These are phyloP conservation scores for Lamprologus speciosus DNA, from an alignment of 2,113 vertebrate species.

Conservation along the genomic window DNA sequence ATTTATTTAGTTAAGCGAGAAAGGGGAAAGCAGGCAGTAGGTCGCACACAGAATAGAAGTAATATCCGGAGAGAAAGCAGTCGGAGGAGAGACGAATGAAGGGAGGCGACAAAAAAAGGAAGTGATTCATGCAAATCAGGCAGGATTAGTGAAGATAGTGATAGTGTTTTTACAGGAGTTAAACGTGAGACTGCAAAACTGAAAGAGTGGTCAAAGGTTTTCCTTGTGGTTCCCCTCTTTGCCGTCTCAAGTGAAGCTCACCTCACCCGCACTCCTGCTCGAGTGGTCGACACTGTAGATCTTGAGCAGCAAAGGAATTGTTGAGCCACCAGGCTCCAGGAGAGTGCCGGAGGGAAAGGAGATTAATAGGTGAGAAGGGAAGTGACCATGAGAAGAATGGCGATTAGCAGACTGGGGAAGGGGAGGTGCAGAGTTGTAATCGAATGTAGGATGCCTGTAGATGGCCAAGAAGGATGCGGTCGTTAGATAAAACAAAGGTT, in stretches of 20 bases:
- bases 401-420: background rate
- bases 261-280: background rate
- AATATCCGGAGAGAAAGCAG: background rate
- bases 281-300: background rate
- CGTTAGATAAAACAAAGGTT: background rate
- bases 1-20: background rate
- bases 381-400: constrained; percentile 21
- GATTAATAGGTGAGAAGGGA: constrained; percentile 27
- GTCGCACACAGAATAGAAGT: background rate
- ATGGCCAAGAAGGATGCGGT: background rate
- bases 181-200: background rate
- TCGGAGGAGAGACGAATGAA: background rate
- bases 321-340: constrained; percentile 19
- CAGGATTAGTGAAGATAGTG: background rate
- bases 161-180: background rate
- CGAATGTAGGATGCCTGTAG: background rate
- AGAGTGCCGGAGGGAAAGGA: background rate
- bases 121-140: background rate
- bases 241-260: background rate
- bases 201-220: background rate
- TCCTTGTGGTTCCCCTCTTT: background rate
- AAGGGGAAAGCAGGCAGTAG: background rate
- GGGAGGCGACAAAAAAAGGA: background rate
- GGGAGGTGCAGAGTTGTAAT: background rate
- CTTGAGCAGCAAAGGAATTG: background rate